Evolutionary conservation across 2,113 vertebrate species (phyloP).

Genomic region (Anarhynchus alexandrinus): DNA sequence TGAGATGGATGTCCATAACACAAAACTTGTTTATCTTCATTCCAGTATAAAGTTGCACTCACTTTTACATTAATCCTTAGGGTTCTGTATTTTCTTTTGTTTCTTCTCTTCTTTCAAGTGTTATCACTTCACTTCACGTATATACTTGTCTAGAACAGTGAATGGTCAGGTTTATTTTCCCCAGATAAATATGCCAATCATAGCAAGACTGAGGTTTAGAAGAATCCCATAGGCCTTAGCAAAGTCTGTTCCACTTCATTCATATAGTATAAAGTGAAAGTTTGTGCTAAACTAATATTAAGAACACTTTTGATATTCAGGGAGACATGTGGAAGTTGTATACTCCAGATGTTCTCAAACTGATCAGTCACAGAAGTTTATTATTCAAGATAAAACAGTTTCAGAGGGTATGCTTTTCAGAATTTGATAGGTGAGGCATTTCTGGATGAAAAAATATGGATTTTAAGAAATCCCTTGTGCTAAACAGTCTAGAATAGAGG

Average conservation of each 20-base stretch:
- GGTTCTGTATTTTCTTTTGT: background rate
- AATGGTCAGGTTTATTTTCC: background rate
- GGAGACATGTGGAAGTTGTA: background rate
- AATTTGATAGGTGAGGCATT: background rate
- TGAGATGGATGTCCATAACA: background rate
- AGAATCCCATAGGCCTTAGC: background rate
- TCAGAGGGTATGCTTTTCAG: background rate
- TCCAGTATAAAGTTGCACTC: constrained; percentile 39
- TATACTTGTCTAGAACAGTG: background rate
- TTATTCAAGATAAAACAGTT: background rate
- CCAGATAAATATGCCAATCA: background rate
- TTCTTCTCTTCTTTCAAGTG: background rate
- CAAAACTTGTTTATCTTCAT: background rate
- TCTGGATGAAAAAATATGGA: background rate
- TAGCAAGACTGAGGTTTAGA: background rate
- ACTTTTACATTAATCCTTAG: constrained; percentile 39
- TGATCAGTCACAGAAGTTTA: background rate
- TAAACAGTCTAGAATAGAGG: background rate
- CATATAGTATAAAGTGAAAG: background rate
- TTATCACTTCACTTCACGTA: background rate
- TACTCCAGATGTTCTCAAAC: background rate
- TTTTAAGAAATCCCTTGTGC: background rate
- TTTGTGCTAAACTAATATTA: background rate
- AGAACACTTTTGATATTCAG: background rate
- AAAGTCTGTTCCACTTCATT: background rate